phyloP scores from a whole-genome alignment of 2,888 invertebrate species.

The Diadromus collaris region DNA sequence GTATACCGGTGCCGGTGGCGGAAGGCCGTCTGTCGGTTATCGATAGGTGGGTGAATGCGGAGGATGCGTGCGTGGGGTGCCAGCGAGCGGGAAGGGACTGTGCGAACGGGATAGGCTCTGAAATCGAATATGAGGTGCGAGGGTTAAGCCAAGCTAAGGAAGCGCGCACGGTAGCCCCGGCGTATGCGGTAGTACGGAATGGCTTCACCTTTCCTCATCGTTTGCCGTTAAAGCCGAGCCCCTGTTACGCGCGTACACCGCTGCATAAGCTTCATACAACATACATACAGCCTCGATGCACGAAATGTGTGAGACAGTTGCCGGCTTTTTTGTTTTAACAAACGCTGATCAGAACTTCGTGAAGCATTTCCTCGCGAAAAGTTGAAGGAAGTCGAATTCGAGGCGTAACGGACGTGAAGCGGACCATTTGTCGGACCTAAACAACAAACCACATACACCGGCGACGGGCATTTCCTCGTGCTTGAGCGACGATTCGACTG shows the following conservation, averaged over 20 bases:
- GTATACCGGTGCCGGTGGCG: constrained; percentile 1
- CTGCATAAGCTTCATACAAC: constrained; percentile 20
- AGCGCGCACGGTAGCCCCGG: constrained; percentile 70
- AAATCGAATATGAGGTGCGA: constrained; percentile 75
- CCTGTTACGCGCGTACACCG: constrained; percentile 57
- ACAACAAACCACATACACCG: constrained; percentile 15
- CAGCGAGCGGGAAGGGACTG: constrained; percentile 23
- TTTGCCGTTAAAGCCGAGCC: constrained; percentile 67
- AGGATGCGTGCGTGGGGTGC: constrained; percentile 25
- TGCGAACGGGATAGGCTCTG: constrained; percentile 62
- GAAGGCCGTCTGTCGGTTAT: constrained; percentile 13
- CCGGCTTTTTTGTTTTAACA: neutral
- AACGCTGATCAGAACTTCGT: neutral
- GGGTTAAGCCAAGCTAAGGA: constrained; percentile 70
- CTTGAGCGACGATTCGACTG: neutral
- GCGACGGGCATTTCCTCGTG: neutral
- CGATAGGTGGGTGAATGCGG: constrained; percentile 40
- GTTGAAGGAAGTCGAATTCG: neutral
- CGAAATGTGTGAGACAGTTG: neutral
- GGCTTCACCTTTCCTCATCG: constrained; percentile 71
- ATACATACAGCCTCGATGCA: neutral
- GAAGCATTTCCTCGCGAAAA: neutral
- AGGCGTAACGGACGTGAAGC: neutral
- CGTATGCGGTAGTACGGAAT: constrained; percentile 64
- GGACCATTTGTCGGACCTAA: neutral